Conservation (phyloP, 2,113 vertebrate species). For the Crotalus horridus region DNA sequence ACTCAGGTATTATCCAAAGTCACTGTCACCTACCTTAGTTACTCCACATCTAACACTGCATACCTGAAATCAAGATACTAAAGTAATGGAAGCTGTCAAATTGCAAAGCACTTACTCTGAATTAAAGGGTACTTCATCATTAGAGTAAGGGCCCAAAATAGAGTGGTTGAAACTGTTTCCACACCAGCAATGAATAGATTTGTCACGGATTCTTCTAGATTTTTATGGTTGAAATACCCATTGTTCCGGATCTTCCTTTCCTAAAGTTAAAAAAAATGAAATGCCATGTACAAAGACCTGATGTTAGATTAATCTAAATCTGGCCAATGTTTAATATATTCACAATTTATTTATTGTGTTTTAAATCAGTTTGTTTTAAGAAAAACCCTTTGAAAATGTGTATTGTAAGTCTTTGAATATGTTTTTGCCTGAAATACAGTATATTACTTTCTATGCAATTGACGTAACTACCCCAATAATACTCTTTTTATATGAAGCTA, state of each 20-base stretch:
- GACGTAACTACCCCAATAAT: too few relatives aligned
- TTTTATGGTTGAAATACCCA: background rate
- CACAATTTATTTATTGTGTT: too few relatives aligned
- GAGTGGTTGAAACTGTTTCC: background rate
- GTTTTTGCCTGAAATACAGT: too few relatives aligned
- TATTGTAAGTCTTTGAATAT: too few relatives aligned
- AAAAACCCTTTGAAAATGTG: too few relatives aligned
- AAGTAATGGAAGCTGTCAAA: background rate
- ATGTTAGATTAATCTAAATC: too few relatives aligned
- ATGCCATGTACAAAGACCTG: too few relatives aligned
- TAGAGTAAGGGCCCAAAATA: background rate
- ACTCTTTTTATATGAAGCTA: background rate
- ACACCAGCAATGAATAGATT: background rate
- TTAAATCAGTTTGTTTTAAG: too few relatives aligned
- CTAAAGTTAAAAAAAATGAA: background rate
- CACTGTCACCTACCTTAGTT: background rate
- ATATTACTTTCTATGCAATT: too few relatives aligned
- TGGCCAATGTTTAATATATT: too few relatives aligned
- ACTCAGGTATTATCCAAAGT: background rate
- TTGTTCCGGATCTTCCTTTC: background rate
- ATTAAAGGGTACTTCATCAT: background rate
- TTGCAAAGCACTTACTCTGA: background rate
- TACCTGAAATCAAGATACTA: background rate
- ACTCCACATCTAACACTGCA: background rate
- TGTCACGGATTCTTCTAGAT: background rate